phyloP scores from a whole-genome alignment of 2,113 vertebrate genomes.

The Periophthalmus modestus region DNA sequence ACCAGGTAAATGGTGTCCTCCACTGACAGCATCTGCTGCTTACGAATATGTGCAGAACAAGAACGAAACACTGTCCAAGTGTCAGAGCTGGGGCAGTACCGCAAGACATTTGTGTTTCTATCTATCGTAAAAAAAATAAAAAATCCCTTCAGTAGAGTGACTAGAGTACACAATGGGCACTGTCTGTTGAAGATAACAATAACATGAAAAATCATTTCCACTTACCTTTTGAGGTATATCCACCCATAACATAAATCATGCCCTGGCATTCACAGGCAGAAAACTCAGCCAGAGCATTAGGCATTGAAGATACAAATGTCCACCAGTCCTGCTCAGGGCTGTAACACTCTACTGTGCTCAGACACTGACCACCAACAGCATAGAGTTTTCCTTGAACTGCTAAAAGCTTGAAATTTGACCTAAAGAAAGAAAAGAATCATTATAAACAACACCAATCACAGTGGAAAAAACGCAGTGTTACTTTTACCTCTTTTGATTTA shows the following conservation, averaged over 20 bases:
- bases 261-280: constrained; percentile 94
- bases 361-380: constrained; percentile 90
- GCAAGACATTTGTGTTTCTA: constrained; percentile 88
- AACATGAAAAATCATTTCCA: not conserved
- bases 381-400: constrained; percentile 88
- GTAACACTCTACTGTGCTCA: constrained; percentile 92
- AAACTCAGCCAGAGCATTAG: constrained; percentile 90
- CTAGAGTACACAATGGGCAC: not conserved
- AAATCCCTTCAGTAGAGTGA: not conserved
- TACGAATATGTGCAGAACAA: constrained; percentile 87
- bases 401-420: constrained; percentile 95
- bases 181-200: not conserved
- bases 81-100: constrained; percentile 89
- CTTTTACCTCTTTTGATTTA: constrained; percentile 95
- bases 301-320: constrained; percentile 90
- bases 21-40: constrained; percentile 97
- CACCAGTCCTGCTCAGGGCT: constrained; percentile 91
- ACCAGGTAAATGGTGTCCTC: constrained; percentile 95
- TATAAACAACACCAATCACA: not conserved
- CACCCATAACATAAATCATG: constrained; percentile 93
- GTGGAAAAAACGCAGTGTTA: not conserved
- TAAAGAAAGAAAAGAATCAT: constrained; percentile 42
- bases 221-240: constrained; percentile 91
- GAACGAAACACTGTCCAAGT: constrained; percentile 84
- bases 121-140: constrained; percentile 69